These are phyloP conservation scores for Euphydryas editha DNA, from an alignment of 2,888 invertebrate species.

Conservation along the genomic window DNA sequence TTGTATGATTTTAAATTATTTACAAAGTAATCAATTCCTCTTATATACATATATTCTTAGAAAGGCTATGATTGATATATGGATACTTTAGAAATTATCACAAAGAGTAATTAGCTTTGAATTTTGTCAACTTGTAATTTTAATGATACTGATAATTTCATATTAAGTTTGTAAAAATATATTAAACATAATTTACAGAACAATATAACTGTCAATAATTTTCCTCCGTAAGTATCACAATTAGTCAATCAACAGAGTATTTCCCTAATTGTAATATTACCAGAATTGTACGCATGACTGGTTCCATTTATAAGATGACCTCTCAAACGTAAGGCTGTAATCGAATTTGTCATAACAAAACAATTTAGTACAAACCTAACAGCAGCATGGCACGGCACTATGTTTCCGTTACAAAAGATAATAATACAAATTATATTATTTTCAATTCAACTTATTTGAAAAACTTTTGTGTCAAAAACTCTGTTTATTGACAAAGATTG, in stretches of 20 bases:
- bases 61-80: neutral
- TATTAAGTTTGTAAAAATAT: too few species aligned
- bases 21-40: neutral
- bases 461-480: too few species aligned
- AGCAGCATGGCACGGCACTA: neutral
- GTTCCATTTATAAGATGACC: constrained; percentile 29
- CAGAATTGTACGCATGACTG: constrained; percentile 35
- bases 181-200: too few species aligned
- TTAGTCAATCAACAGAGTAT: constrained; percentile 20
- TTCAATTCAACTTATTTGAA: too few species aligned
- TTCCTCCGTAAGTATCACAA: constrained; percentile 35
- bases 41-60: neutral
- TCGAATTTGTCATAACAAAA: neutral
- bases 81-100: neutral
- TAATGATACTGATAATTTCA: too few species aligned
- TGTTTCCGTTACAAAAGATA: neutral
- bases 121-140: neutral
- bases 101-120: neutral
- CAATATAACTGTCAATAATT: constrained; percentile 13
- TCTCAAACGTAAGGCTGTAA: constrained; percentile 7
- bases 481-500: too few species aligned
- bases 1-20: constrained; percentile 7
- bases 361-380: neutral
- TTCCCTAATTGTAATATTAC: constrained; percentile 32
- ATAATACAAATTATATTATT: neutral